phyloP scores from a whole-genome alignment of 2,888 invertebrate species.

The Drepana falcataria region DNA sequence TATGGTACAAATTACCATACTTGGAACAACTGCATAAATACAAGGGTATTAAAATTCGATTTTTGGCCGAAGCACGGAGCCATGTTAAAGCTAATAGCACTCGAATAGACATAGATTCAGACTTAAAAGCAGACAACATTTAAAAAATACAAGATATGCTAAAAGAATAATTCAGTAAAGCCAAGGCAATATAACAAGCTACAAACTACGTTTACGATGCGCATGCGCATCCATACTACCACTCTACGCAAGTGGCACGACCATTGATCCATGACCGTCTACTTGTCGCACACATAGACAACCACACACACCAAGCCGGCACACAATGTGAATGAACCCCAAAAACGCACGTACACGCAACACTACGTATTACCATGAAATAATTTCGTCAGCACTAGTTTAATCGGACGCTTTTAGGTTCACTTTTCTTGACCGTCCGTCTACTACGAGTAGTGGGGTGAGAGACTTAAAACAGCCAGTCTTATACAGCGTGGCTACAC shows the following conservation, averaged over 20 bases:
- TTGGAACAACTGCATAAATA: too few relatives aligned
- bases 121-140: too few relatives aligned
- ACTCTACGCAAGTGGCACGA: conserved; percentile 27
- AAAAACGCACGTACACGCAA: conserved; percentile 52
- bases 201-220: conserved; percentile 9
- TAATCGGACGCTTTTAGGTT: conserved; percentile 65
- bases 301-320: conserved; percentile 17
- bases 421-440: conserved; percentile 57
- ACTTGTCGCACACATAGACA: conserved; percentile 20
- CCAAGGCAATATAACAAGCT: conserved; percentile 9
- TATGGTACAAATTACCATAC: too few relatives aligned
- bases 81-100: too few relatives aligned
- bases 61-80: too few relatives aligned
- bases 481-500: conserved; percentile 62
- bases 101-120: too few relatives aligned
- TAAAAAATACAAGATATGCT: not conserved
- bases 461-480: conserved; percentile 68
- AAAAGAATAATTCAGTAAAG: not conserved
- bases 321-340: conserved; percentile 45
- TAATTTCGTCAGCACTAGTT: conserved; percentile 61
- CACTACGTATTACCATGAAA: conserved; percentile 59
- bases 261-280: conserved; percentile 33
- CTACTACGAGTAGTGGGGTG: conserved; percentile 61
- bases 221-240: conserved; percentile 15
- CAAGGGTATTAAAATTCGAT: too few relatives aligned